Conservation (phyloP, 2,113 vertebrate species). For the Atlantisia rogersi region DNA sequence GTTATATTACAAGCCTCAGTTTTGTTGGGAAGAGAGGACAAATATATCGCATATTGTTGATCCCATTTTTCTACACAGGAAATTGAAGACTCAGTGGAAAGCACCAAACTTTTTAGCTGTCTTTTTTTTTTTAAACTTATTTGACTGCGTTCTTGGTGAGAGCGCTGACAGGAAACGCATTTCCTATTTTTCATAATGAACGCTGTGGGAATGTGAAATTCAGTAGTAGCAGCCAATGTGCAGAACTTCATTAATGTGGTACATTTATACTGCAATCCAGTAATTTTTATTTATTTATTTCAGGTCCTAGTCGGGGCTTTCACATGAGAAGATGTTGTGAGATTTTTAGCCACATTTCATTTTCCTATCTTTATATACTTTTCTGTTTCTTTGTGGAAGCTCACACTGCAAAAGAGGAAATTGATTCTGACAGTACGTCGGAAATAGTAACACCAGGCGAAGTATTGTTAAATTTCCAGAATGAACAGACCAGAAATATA, state of each 20-base stretch:
- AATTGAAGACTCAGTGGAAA: constrained; percentile 34
- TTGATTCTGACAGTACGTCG: not conserved
- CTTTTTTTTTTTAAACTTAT: not conserved
- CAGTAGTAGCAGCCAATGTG: not conserved
- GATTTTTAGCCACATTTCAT: not conserved
- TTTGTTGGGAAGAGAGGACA: not conserved
- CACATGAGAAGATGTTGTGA: not conserved
- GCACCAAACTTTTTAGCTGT: constrained; percentile 42
- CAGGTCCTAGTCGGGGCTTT: not conserved
- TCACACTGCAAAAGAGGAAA: not conserved
- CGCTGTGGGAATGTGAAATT: not conserved
- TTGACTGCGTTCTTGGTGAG: not conserved
- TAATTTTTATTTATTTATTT: not conserved
- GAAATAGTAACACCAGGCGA: not conserved
- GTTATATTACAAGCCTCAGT: not conserved
- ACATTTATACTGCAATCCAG: not conserved
- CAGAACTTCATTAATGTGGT: not conserved
- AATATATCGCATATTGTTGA: not conserved
- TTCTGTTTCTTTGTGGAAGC: not conserved
- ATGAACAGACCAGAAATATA: not conserved
- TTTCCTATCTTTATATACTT: not conserved
- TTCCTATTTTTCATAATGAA: constrained; percentile 35
- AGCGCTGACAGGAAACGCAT: constrained; percentile 25
- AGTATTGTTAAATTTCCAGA: not conserved
- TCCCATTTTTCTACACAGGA: constrained; percentile 19